A percentile compares a stretch with the other conserved stretches of the same genome.
These are phyloP conservation scores for Xestia xanthographa DNA, from an alignment of 2,888 invertebrate species.

Conservation along the genomic window DNA sequence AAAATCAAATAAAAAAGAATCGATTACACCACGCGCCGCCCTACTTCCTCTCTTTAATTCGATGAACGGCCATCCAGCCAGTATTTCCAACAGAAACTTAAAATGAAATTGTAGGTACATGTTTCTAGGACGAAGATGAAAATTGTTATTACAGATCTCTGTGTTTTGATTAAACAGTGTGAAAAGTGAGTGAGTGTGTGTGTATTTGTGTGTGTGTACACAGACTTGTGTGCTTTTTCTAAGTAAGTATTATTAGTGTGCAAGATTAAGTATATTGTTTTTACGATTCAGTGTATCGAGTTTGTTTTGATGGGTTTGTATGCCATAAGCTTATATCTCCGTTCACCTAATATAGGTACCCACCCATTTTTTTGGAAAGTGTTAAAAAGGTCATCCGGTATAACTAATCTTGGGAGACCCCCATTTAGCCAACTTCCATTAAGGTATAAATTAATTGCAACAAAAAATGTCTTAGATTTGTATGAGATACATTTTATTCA, in stretches of 20 bases:
- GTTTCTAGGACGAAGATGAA: constrained; percentile 45
- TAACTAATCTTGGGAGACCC: neutral
- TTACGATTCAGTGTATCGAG: neutral
- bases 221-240: too few relatives aligned
- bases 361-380: too few relatives aligned
- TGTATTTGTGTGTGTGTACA: too few relatives aligned
- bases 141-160: constrained; percentile 53
- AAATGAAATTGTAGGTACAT: constrained; percentile 56
- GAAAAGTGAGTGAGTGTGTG: too few relatives aligned
- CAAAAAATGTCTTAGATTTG: neutral
- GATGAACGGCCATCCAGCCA: constrained; percentile 44
- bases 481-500: constrained; percentile 11
- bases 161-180: constrained; percentile 57
- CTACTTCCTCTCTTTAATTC: constrained; percentile 53
- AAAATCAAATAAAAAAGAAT: constrained; percentile 9
- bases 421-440: neutral
- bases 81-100: constrained; percentile 49
- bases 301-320: too few relatives aligned
- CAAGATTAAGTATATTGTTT: neutral
- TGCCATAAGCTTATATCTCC: too few relatives aligned
- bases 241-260: too few relatives aligned
- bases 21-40: constrained; percentile 5
- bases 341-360: too few relatives aligned
- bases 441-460: neutral
- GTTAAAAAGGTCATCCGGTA: too few relatives aligned